These are phyloP conservation scores for Sweltsa coloradensis DNA, from an alignment of 1,140 invertebrate genomes.

Conservation along the genomic window DNA sequence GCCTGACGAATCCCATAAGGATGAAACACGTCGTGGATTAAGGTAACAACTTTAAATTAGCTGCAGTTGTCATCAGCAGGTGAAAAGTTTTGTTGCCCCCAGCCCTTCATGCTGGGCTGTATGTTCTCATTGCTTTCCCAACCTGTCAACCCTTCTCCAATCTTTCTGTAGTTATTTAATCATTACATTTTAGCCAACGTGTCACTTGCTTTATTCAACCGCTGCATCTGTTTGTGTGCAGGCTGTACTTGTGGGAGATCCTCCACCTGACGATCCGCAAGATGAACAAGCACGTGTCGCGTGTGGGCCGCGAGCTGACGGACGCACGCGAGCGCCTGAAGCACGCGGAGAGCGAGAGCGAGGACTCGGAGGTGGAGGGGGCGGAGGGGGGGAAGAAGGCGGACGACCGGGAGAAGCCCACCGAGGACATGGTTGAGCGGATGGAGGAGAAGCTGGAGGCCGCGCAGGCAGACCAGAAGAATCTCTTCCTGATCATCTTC, in stretches of 20 bases:
- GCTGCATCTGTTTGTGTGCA: constrained; percentile 23
- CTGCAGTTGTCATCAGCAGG: no score
- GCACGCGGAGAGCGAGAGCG: constrained; percentile 59
- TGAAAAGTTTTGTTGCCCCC: no score
- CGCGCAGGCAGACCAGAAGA: constrained; percentile 92
- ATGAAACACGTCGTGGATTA: no score
- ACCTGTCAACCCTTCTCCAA: no score
- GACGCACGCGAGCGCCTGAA: constrained; percentile 77
- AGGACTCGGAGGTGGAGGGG: constrained; percentile 50
- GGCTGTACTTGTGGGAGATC: constrained; percentile 94
- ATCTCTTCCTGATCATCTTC: constrained; percentile 93
- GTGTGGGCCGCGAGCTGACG: constrained; percentile 69
- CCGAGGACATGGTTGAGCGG: constrained; percentile 79
- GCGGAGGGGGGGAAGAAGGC: constrained; percentile 38
- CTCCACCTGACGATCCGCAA: constrained; percentile 91
- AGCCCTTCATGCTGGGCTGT: no score
- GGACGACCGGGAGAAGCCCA: constrained; percentile 58
- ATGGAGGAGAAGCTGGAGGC: constrained; percentile 93
- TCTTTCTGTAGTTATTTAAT: no score
- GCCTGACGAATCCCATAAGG: no score
- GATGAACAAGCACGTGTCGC: constrained; percentile 90
- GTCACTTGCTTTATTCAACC: no score
- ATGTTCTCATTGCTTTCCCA: no score
- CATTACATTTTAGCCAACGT: no score
- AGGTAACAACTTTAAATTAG: no score